Percentiles rank a stretch among this genome's conserved stretches.
These are phyloP conservation scores for Drosophila percnosoma DNA, from an alignment of 2,888 invertebrate species.

Conservation along the genomic window DNA sequence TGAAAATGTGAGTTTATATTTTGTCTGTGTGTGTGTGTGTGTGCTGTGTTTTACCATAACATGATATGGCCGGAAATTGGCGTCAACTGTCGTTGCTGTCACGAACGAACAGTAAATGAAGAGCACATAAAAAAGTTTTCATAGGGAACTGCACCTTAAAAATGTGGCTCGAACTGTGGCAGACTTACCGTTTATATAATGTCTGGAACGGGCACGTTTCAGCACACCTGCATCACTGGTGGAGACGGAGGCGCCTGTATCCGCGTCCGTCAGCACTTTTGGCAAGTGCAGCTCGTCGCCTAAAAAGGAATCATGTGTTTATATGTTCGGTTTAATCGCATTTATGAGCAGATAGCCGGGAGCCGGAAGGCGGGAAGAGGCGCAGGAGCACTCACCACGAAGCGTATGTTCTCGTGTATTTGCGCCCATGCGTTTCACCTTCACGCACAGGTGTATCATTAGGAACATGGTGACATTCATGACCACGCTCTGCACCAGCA, in stretches of 20 bases:
- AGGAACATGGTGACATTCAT: slow-evolving; percentile 98
- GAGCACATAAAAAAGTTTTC: slow-evolving; percentile 18
- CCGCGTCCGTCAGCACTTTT: slow-evolving; percentile 83
- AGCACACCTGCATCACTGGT: slow-evolving; percentile 76
- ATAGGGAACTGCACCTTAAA: slow-evolving; percentile 23
- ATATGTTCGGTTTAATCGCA: background rate
- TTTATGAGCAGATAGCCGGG: background rate
- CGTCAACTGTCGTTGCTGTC: slow-evolving; percentile 43
- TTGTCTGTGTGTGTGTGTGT: background rate
- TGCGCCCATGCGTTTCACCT: slow-evolving; percentile 91
- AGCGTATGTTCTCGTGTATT: slow-evolving; percentile 89
- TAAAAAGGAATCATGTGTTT: slow-evolving; percentile 37
- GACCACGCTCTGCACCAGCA: slow-evolving; percentile 97
- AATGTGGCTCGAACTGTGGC: background rate
- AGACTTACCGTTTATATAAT: slow-evolving; percentile 84
- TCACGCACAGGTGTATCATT: slow-evolving; percentile 97
- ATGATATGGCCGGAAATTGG: slow-evolving; percentile 45
- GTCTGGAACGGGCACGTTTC: slow-evolving; percentile 83
- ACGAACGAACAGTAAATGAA: slow-evolving; percentile 9
- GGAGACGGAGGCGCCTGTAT: slow-evolving; percentile 79
- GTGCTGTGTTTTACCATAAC: background rate
- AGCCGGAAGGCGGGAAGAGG: background rate
- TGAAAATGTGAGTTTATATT: slow-evolving; percentile 18
- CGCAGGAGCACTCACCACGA: slow-evolving; percentile 88
- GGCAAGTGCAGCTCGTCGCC: slow-evolving; percentile 84